A percentile compares a stretch with the other conserved stretches of the same genome.
phyloP scores from a whole-genome alignment of 2,113 vertebrate genomes.

The Indri indri region DNA sequence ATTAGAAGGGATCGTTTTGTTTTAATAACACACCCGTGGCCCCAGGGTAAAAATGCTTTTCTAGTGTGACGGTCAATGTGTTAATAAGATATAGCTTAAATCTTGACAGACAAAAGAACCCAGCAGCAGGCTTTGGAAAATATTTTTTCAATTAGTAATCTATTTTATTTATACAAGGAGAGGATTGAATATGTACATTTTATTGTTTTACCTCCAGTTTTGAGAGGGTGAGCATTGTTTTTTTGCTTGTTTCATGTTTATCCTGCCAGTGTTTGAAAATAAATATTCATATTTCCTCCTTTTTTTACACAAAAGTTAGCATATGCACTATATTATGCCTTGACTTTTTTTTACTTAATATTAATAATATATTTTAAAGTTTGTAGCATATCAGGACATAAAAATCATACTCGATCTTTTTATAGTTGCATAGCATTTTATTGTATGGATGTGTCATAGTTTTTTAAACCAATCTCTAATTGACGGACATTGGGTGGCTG shows the following conservation, averaged over 20 bases:
- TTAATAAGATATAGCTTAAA: background rate
- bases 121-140: background rate
- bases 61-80: too few relatives aligned
- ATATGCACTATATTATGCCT: background rate
- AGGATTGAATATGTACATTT: background rate
- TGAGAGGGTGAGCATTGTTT: background rate
- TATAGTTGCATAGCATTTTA: constrained; percentile 17
- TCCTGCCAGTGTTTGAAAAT: background rate
- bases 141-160: background rate
- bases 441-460: background rate
- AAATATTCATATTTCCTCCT: constrained; percentile 10
- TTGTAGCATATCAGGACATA: background rate
- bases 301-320: constrained; percentile 20
- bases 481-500: background rate
- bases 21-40: too few relatives aligned
- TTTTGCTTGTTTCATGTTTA: constrained; percentile 14
- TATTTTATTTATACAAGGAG: constrained; percentile 9
- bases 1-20: too few relatives aligned
- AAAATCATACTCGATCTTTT: constrained; percentile 25
- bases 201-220: constrained; percentile 37
- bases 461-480: background rate
- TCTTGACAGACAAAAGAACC: background rate
- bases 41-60: too few relatives aligned
- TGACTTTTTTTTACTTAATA: constrained; percentile 33
- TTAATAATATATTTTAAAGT: constrained; percentile 40